These are phyloP conservation scores for Catostylus mosaicus DNA, from an alignment of 30 jellyfish, hydroid and myxozoan species.

Conservation along the genomic window DNA sequence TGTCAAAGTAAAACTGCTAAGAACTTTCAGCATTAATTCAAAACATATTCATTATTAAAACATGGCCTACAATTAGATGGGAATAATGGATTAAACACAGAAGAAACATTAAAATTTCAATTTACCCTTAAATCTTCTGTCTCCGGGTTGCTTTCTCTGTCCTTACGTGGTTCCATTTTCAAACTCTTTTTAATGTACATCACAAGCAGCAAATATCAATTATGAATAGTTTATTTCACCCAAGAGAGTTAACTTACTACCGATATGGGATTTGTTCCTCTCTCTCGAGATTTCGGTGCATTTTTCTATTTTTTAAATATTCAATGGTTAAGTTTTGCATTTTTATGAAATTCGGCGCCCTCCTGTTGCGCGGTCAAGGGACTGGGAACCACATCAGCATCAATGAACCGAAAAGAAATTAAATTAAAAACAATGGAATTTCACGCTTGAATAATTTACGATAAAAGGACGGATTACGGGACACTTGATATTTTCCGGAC, in stretches of 20 bases:
- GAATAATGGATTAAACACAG: background rate
- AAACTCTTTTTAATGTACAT: slow-evolving; percentile 46
- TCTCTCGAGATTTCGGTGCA: too few species aligned
- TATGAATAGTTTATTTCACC: too few species aligned
- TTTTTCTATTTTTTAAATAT: too few species aligned
- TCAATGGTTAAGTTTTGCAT: too few species aligned
- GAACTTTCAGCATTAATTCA: too few species aligned
- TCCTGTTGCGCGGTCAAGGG: slow-evolving; percentile 41
- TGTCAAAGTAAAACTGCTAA: too few species aligned
- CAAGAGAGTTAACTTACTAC: too few species aligned
- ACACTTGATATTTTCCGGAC: slow-evolving; percentile 23
- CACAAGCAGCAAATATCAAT: background rate
- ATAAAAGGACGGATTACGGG: slow-evolving; percentile 12
- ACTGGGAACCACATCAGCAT: slow-evolving; percentile 36
- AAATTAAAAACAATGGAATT: slow-evolving; percentile 31
- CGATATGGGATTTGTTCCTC: too few species aligned
- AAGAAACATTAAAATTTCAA: too few species aligned
- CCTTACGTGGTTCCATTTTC: slow-evolving; percentile 61
- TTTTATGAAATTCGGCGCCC: slow-evolving; percentile 33
- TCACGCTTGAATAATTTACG: slow-evolving; percentile 36
- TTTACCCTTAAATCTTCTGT: slow-evolving; percentile 59
- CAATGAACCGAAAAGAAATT: slow-evolving; percentile 45
- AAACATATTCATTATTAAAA: too few species aligned
- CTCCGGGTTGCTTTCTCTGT: slow-evolving; percentile 40
- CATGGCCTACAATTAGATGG: background rate